Evolutionary conservation across 2,888 invertebrate species (phyloP).

Genomic region (Thysanoteuthis rhombus): DNA sequence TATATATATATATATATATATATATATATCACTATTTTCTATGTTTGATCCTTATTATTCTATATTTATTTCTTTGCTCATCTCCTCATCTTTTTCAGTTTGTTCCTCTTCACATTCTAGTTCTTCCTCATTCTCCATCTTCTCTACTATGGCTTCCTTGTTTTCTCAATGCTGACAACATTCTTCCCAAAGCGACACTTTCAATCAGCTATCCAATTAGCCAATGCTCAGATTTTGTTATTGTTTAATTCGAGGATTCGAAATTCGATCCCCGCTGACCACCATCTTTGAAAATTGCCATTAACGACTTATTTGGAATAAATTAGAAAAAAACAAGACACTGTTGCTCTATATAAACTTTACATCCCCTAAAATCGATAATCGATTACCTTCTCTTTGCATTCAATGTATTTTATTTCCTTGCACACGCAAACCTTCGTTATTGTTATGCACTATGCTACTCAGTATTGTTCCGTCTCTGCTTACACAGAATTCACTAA

Average conservation of each 20-base stretch:
- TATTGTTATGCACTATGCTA: not conserved
- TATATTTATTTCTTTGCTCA: not conserved
- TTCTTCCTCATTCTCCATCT: not conserved
- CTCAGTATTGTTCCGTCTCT: not conserved
- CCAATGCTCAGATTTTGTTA: not conserved
- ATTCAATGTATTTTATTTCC: not conserved
- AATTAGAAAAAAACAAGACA: no score
- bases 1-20: no score
- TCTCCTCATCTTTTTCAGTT: not conserved
- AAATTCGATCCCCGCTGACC: not conserved
- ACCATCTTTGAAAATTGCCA: not conserved
- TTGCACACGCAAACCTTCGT: not conserved
- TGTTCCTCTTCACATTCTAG: not conserved
- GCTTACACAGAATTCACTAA: not conserved
- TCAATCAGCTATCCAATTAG: not conserved
- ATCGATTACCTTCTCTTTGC: not conserved
- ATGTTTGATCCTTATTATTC: no score
- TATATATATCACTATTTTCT: no score
- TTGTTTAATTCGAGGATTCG: not conserved
- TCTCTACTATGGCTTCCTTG: not conserved
- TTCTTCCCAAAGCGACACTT: not conserved
- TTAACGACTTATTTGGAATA: not conserved
- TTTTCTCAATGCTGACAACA: not conserved
- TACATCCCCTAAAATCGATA: not conserved
- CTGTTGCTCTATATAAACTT: not conserved